Evolutionary conservation across 2,888 invertebrate genomes (phyloP).

Genomic region (Crossocerus cetratus): DNA sequence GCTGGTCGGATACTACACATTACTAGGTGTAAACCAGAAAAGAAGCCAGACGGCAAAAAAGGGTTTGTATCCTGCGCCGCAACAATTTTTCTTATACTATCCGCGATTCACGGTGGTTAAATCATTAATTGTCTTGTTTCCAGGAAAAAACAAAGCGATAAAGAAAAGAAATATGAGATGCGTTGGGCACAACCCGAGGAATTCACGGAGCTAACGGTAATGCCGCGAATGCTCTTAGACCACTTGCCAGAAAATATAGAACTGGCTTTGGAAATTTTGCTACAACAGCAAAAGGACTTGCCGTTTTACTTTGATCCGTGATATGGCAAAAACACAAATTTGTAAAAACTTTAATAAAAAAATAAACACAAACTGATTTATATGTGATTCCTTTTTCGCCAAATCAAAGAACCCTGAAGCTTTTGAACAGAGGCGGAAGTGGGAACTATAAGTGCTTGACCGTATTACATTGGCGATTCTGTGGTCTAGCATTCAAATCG

Average conservation of each 20-base stretch:
- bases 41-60: slow-evolving; percentile 3
- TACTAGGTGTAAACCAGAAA: slow-evolving; percentile 81
- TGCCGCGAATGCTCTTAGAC: slow-evolving; percentile 91
- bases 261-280: slow-evolving; percentile 83
- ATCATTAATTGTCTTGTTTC: slow-evolving; percentile 12
- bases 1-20: slow-evolving; percentile 91
- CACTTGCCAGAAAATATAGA: slow-evolving; percentile 90
- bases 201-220: slow-evolving; percentile 89
- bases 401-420: neutral
- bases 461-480: too few relatives aligned
- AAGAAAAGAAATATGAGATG: slow-evolving; percentile 83
- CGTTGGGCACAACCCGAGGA: slow-evolving; percentile 89
- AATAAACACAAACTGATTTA: neutral
- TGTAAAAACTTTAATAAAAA: slow-evolving; percentile 23
- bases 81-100: too few relatives aligned
- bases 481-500: too few relatives aligned
- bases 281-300: slow-evolving; percentile 76
- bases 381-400: neutral
- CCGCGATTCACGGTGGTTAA: neutral
- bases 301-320: slow-evolving; percentile 57
- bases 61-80: slow-evolving; percentile 33
- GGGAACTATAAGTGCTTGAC: too few relatives aligned
- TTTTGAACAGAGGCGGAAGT: too few relatives aligned
- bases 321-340: slow-evolving; percentile 23
- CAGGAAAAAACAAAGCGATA: slow-evolving; percentile 78